phyloP scores from a whole-genome alignment of 2,797 vertebrate genomes.

The Borostomias antarcticus region DNA sequence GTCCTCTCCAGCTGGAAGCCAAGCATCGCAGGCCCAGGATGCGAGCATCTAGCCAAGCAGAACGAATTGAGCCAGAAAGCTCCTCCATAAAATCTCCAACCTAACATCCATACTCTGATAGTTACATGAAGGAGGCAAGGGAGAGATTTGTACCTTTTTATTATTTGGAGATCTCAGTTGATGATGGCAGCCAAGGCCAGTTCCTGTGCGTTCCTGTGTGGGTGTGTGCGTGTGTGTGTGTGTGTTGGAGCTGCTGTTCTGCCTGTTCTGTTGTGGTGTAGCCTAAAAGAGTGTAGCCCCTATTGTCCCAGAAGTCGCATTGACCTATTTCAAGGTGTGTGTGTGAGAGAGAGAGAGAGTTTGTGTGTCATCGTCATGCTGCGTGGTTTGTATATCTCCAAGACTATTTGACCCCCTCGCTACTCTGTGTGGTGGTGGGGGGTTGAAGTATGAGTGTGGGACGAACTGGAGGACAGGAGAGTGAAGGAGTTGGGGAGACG shows the following conservation, averaged over 20 bases:
- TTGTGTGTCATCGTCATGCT: slow-evolving; percentile 25
- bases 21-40: too few species aligned
- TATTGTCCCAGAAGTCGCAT: slow-evolving; percentile 61
- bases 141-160: not conserved
- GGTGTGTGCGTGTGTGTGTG: too few species aligned
- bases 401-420: slow-evolving; percentile 59
- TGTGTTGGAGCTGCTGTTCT: too few species aligned
- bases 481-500: slow-evolving; percentile 7
- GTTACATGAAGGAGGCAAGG: not conserved
- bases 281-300: slow-evolving; percentile 57
- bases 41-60: too few species aligned
- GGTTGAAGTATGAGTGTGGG: slow-evolving; percentile 34
- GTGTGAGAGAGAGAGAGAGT: too few species aligned
- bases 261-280: slow-evolving; percentile 53
- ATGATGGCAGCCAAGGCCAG: not conserved
- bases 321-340: slow-evolving; percentile 60
- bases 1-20: too few species aligned
- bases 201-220: not conserved
- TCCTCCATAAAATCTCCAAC: slow-evolving; percentile 5
- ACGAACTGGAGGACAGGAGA: not conserved
- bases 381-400: slow-evolving; percentile 66
- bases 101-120: not conserved
- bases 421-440: slow-evolving; percentile 57
- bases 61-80: too few species aligned
- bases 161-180: not conserved